Base-by-base conservation (phyloP, 2,113 vertebrate genomes). In the Dinomys branickii region DNA sequence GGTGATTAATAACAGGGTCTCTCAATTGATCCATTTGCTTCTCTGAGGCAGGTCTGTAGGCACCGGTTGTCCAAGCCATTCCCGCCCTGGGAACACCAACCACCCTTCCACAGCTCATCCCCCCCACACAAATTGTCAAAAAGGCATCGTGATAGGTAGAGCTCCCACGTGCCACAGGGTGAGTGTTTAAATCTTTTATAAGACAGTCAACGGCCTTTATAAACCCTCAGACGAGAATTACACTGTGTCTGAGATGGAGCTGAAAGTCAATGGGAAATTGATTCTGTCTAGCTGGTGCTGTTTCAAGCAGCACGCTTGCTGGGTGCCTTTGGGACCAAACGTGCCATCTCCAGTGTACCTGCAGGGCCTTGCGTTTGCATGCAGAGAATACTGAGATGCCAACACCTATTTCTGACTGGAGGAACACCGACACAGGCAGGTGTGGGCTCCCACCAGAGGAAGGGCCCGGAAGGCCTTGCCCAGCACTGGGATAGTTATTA, bases 221-320 rank as follows among this genome's bases (percentile, higher is more conserved):
- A 98, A 98, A 96, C 96, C 98, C 97, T 98, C 98, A 98, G 97
- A 98, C 78, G 93, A 92, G 96, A 98, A 98, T 98, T 98, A 98
- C 98, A 98, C 97, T 94, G 94, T 98, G 97, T 98, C 98, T 98
- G 97, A 98, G 96, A 96, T n/a, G 50, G 95, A 97, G 96, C 95
- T 97, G 97, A 96, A 98, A 99, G 98, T 98, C 98, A 98, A 98
- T 99, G 98, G 98, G 96, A 98, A 98, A 98, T 98, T 98, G 98
- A 98, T 98, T 97, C 97, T 97, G 97, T 98, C 98, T 98, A 97
- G 97, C 94, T 97, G 97, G 97, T 97, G 95, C 90, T 47, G 44
- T 96, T 98, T 98, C 82, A 95, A 97, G 90, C 91, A 96, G 96
- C 85, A 98, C 96, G 88, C 44, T 97, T 26, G 92, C 85, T 58